Percentiles rank a stretch among this genome's conserved stretches.
These are phyloP conservation scores for Yponomeuta malinellus DNA, from an alignment of 2,888 invertebrate species.

Conservation along the genomic window DNA sequence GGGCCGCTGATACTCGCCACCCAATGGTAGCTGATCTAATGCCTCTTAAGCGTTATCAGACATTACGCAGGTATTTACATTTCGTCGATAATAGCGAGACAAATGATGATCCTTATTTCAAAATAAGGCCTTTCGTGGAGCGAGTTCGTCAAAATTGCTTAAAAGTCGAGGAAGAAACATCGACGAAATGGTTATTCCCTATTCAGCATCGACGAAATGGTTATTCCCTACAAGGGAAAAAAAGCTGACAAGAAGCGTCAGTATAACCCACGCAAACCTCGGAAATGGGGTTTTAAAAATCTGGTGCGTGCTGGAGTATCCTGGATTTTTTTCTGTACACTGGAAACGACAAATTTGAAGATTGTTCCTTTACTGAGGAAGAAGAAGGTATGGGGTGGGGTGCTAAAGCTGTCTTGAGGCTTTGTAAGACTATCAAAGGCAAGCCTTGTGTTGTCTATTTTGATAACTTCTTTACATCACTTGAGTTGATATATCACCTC, in stretches of 20 bases:
- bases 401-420: constrained; percentile 28
- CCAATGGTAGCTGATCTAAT: too few relatives aligned
- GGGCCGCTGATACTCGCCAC: too few relatives aligned
- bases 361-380: constrained; percentile 25
- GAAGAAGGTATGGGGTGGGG: constrained; percentile 23
- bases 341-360: constrained; percentile 25
- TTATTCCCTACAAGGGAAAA: constrained; percentile 37
- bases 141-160: constrained; percentile 28
- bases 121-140: constrained; percentile 31
- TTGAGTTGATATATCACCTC: constrained; percentile 10
- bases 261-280: constrained; percentile 38
- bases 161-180: constrained; percentile 24
- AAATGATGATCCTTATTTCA: constrained; percentile 23
- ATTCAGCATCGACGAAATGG: constrained; percentile 38
- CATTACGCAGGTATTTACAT: too few relatives aligned
- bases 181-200: too few relatives aligned
- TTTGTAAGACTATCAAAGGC: constrained; percentile 23
- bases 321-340: constrained; percentile 30
- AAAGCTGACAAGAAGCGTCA: constrained; percentile 36
- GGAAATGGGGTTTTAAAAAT: constrained; percentile 41
- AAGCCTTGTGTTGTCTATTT: constrained; percentile 12
- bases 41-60: too few relatives aligned
- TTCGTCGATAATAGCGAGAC: too few relatives aligned
- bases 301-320: constrained; percentile 35
- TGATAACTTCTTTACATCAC: neutral